Base-by-base conservation (phyloP, 2,113 vertebrate species). In the Eulacestoma nigropectus region DNA sequence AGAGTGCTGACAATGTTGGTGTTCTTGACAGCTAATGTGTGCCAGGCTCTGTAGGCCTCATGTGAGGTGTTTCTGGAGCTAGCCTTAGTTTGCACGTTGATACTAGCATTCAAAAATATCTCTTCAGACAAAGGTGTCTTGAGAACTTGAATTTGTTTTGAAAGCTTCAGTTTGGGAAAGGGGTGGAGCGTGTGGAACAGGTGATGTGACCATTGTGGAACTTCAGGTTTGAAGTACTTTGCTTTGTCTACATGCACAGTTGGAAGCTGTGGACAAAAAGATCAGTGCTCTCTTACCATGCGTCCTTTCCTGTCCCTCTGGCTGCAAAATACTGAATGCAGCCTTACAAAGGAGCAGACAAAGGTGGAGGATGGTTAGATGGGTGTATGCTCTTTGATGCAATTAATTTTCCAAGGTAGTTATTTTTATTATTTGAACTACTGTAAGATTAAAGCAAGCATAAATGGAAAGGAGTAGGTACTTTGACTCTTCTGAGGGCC, bases 341-440 rank as follows among this genome's bases (percentile, higher is more conserved):
- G 52, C 5, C 67, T 79, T 80, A 18, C 1, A 70, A 90, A 94
- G 63, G 50, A 70, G 25, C 32, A 89, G 35, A 42, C 19, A 50
- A 32, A 69, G 25, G 26, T 73, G 10, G 60, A 83, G 32, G 39
- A 32, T 64, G 41, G 32, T 41, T 67, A 39, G 68, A 70, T 86
- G 89, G 59, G 46, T 78, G 47, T 85, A 37, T 70, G 37, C 50
- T 95, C 56, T 85, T 80, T 57, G 68, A 55, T 88, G 73, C 69
- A 90, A 64, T 81, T 93, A 64, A 70, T 92, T 92, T 93, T 86
- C 83, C 52, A 8, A 26, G 18, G 59, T 70, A 89, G 84, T 92
- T 92, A 72, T 84, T 89, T 76, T 92, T 86, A 79, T 64, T 95
- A 56, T 90, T 95, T 92, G 70, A 93, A 89, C 47, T 83, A 42